Evolutionary conservation across 2,797 vertebrate genomes (phyloP), one percentile per base, ranked within the genome.

Genomic region (Coracias cyanogaster): DNA sequence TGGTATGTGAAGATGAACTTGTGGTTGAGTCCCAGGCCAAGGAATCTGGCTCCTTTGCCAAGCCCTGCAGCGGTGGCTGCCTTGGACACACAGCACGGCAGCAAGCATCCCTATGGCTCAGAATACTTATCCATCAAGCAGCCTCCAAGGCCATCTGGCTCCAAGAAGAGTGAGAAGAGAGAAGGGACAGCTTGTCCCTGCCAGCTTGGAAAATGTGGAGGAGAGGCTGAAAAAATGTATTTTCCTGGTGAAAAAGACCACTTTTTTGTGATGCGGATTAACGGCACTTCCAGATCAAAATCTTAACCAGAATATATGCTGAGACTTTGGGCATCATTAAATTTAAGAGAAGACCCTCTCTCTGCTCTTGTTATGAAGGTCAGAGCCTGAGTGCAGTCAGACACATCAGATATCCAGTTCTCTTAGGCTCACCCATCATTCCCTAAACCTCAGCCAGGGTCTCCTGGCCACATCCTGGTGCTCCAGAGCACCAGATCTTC

Each of bases 21-120:
- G 93, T 58, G 88, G 94, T 86, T 1, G 1, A 90, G 57, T 69
- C 21, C 72, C 87, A 96, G 54, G 82, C 93, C 94, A 95, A 93
- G 65, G 82, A 95, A 93, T 94, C 46, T 65, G 57, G 3, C 15
- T 95, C 12, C 21, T 95, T 41, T 49, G 72, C 79, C 94, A 94
- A 90, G 77, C 35, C 72, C 37, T 77, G 78, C 37, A 69, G 77
- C 4, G 2, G 18, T 91, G 86, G 28, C 43, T 92, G 78, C 55
- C 76, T 77, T 3, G 4, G 60, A 72, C 35, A 52, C 57, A 10
- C 41, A 41, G 65, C 82, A 74, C 0, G 0, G 49, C 80, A 93
- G 66, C 0, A 0, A 77, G 49, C 80, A 81, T 57, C 61, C 35
- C 52, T 35, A n/a, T 3, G 7, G 7, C 71, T 80, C 15, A 0